phyloP scores from a whole-genome alignment of 2,113 vertebrate genomes.

The Pholis gunnellus region DNA sequence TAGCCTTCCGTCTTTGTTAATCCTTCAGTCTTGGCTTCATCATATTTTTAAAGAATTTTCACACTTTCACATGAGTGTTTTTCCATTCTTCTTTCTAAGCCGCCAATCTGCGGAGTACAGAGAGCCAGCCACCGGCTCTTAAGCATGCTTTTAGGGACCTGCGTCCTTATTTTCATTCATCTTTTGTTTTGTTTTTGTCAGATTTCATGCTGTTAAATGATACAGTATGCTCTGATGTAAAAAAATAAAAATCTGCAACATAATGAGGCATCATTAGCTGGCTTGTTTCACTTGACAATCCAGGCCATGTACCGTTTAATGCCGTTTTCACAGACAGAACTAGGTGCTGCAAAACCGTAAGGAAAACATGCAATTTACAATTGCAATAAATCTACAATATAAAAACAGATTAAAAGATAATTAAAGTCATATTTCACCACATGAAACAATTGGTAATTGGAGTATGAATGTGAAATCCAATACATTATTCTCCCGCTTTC shows the following conservation, averaged over 20 bases:
- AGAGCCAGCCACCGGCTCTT: constrained; percentile 41
- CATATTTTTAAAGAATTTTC: constrained; percentile 26
- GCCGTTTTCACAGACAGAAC: not conserved
- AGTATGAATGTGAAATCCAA: constrained; percentile 3
- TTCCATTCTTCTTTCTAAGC: constrained; percentile 35
- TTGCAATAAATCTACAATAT: not conserved
- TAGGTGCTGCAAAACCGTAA: not conserved
- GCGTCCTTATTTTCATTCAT: constrained; percentile 43
- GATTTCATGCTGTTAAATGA: constrained; percentile 41
- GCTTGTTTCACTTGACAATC: constrained; percentile 41
- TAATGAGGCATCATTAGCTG: constrained; percentile 49
- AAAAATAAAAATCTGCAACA: constrained; percentile 19
- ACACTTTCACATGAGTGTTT: constrained; percentile 43
- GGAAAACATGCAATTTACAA: not conserved
- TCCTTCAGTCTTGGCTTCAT: constrained; percentile 35
- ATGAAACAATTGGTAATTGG: constrained; percentile 2
- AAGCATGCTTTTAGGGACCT: constrained; percentile 40
- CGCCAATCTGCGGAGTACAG: constrained; percentile 28
- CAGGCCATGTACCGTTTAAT: not conserved
- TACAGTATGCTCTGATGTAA: constrained; percentile 29
- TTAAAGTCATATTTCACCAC: not conserved
- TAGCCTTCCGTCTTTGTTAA: constrained; percentile 23
- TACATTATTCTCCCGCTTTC: not conserved
- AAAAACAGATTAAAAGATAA: not conserved
- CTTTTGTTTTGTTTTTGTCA: constrained; percentile 42